Evolutionary conservation across 2,888 invertebrate genomes (phyloP).

Genomic region (Galerucella pusilla): DNA sequence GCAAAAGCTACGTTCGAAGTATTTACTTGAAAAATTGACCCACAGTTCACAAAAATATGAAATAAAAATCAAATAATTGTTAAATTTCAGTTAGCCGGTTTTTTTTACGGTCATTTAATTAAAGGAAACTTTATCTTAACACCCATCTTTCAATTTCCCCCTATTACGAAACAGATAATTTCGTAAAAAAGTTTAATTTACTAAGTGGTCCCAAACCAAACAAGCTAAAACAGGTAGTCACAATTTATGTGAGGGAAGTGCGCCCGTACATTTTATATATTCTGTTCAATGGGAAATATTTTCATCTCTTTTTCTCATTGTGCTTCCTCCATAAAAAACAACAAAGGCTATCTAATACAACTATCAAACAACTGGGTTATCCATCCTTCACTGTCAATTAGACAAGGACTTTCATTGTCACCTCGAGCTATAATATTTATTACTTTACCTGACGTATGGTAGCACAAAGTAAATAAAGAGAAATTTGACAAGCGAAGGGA

Average conservation of each 20-base stretch:
- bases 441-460: conserved; percentile 5
- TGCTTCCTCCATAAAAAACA: neutral
- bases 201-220: too few species aligned
- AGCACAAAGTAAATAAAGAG: neutral
- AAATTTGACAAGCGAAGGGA: neutral
- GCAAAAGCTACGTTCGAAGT: too few species aligned
- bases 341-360: neutral
- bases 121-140: too few species aligned
- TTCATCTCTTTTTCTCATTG: neutral
- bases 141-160: too few species aligned
- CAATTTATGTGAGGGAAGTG: neutral
- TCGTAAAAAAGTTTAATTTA: too few species aligned
- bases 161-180: too few species aligned
- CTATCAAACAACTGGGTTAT: neutral
- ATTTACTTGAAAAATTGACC: too few species aligned
- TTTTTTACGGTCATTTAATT: too few species aligned
- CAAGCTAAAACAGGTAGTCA: neutral
- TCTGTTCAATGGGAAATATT: neutral
- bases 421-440: conserved; percentile 11
- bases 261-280: neutral
- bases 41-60: too few species aligned
- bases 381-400: conserved; percentile 22
- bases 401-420: conserved; percentile 12
- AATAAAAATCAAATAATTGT: too few species aligned
- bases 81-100: too few species aligned